These are phyloP conservation scores for Molorchus minor DNA, from an alignment of 2,888 invertebrate species.

Conservation along the genomic window DNA sequence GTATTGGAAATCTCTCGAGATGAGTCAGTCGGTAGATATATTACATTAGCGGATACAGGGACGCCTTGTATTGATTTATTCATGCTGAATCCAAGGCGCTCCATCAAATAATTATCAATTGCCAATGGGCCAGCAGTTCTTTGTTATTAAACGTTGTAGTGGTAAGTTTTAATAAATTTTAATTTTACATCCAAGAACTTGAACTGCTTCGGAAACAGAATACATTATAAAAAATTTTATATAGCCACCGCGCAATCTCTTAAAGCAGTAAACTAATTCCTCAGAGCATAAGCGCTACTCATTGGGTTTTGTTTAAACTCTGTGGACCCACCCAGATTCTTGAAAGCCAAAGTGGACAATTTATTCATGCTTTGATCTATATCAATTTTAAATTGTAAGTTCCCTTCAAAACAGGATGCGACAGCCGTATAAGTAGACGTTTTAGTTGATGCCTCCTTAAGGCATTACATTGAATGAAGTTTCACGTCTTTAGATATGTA, in stretches of 20 bases:
- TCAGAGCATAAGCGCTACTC: background rate
- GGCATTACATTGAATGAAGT: slow-evolving; percentile 10
- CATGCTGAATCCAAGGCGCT: too few relatives aligned
- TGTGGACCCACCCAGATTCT: slow-evolving; percentile 19
- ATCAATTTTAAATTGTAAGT: slow-evolving; percentile 22
- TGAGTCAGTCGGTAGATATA: slow-evolving; percentile 24
- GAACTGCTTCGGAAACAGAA: too few relatives aligned
- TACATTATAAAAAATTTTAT: slow-evolving; percentile 1
- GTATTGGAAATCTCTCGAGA: slow-evolving; percentile 18
- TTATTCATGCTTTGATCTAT: slow-evolving; percentile 21
- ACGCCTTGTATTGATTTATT: too few relatives aligned
- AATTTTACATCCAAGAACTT: too few relatives aligned
- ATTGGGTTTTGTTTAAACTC: slow-evolving; percentile 3
- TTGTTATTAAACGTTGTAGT: too few relatives aligned
- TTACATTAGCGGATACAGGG: too few relatives aligned
- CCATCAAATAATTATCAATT: too few relatives aligned
- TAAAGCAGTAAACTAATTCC: background rate
- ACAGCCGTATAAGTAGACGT: slow-evolving; percentile 1
- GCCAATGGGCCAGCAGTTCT: too few relatives aligned
- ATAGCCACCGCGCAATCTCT: background rate
- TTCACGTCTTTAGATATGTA: background rate
- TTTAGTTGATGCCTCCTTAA: background rate
- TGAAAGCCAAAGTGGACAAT: slow-evolving; percentile 3
- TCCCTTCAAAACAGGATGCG: slow-evolving; percentile 12
- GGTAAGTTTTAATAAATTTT: too few relatives aligned